Evolutionary conservation across 2,888 invertebrate genomes (phyloP).

Genomic region (Tortricodes alternella): DNA sequence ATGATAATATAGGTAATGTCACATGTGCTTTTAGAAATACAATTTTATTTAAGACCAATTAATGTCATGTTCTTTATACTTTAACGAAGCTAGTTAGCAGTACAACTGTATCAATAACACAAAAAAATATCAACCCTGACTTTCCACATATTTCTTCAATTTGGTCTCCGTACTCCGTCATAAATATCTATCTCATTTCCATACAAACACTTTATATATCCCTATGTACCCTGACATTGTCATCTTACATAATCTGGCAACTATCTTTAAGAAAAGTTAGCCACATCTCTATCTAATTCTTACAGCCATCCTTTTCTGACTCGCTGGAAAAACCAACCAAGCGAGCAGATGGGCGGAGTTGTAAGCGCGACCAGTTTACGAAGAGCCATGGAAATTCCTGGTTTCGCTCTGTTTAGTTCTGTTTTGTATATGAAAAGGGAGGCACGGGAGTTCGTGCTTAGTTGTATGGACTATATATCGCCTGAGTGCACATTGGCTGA

Average conservation of each 20-base stretch:
- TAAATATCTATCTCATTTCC: slow-evolving; percentile 78
- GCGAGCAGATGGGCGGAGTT: slow-evolving; percentile 76
- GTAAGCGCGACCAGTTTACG: slow-evolving; percentile 48
- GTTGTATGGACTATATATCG: slow-evolving; percentile 75
- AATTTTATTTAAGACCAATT: no score
- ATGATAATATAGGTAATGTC: no score
- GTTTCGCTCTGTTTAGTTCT: slow-evolving; percentile 44
- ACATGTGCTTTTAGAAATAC: no score
- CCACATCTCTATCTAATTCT: slow-evolving; percentile 63
- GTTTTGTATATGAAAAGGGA: slow-evolving; percentile 45
- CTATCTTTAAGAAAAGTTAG: slow-evolving; percentile 79
- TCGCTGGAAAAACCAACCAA: slow-evolving; percentile 58
- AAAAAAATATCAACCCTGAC: slow-evolving; percentile 41
- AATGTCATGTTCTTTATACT: slow-evolving; percentile 16
- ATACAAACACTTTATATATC: slow-evolving; percentile 68
- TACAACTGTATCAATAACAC: slow-evolving; percentile 12
- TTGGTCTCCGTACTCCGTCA: slow-evolving; percentile 57
- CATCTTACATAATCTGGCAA: slow-evolving; percentile 70
- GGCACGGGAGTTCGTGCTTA: slow-evolving; percentile 44
- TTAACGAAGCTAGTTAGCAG: background rate
- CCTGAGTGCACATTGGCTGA: slow-evolving; percentile 82
- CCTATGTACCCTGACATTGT: slow-evolving; percentile 69
- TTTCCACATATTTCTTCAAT: slow-evolving; percentile 71
- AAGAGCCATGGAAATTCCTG: slow-evolving; percentile 60
- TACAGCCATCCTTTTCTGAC: slow-evolving; percentile 56